phyloP scores from a whole-genome alignment of 1,140 invertebrate species.

The Trachelipus rathkii region DNA sequence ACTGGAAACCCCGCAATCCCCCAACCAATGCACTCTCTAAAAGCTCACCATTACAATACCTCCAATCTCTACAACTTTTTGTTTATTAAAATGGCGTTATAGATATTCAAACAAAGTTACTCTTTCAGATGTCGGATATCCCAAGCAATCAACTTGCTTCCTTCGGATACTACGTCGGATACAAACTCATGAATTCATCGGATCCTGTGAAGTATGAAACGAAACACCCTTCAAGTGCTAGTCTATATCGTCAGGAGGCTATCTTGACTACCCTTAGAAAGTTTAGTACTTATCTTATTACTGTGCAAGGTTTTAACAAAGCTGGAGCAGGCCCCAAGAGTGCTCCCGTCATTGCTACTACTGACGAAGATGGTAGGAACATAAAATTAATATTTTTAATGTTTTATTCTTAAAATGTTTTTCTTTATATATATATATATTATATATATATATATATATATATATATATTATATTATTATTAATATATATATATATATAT shows the following conservation, averaged over 20 bases:
- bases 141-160: slow-evolving; percentile 18
- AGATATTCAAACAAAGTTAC: too few species aligned
- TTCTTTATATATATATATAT: too few species aligned
- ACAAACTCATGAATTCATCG: slow-evolving; percentile 51
- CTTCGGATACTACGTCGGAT: slow-evolving; percentile 55
- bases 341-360: slow-evolving; percentile 23
- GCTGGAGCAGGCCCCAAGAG: slow-evolving; percentile 36
- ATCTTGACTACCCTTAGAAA: slow-evolving; percentile 47
- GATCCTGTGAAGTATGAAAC: slow-evolving; percentile 49
- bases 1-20: too few species aligned
- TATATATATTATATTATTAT: too few species aligned
- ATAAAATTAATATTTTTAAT: too few species aligned
- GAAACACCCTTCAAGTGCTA: slow-evolving; percentile 44
- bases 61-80: too few species aligned
- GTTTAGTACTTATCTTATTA: slow-evolving; percentile 53
- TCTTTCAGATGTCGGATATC: slow-evolving; percentile 28
- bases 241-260: slow-evolving; percentile 34
- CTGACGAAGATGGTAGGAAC: slow-evolving; percentile 34
- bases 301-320: slow-evolving; percentile 55
- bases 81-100: too few species aligned
- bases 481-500: too few species aligned
- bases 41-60: too few species aligned
- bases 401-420: too few species aligned
- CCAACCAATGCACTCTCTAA: too few species aligned
- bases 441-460: too few species aligned